phyloP scores from a whole-genome alignment of 2,113 vertebrate species.

The Erythrolamprus reginae region DNA sequence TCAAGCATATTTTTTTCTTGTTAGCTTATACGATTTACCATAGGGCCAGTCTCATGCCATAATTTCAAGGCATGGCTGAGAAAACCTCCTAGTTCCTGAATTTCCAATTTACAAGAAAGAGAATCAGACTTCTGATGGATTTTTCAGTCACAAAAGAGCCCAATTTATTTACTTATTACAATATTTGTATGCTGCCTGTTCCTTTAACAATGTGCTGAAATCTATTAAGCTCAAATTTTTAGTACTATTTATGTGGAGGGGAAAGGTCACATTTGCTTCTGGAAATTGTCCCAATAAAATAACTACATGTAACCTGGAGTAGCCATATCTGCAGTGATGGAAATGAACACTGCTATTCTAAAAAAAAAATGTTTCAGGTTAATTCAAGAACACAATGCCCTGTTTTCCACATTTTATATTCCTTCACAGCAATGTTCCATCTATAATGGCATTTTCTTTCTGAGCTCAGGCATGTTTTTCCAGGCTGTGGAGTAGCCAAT shows the following conservation, averaged over 20 bases:
- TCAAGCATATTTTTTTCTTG: background rate
- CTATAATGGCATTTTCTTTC: background rate
- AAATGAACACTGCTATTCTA: background rate
- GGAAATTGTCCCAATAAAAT: background rate
- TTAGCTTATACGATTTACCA: constrained; percentile 13
- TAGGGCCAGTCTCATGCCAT: background rate
- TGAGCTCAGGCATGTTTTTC: background rate
- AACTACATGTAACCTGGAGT: background rate
- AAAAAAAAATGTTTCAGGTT: background rate
- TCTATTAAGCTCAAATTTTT: background rate
- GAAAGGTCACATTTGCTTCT: background rate
- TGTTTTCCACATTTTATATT: background rate
- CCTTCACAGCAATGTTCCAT: background rate
- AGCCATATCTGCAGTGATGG: background rate
- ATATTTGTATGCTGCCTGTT: background rate
- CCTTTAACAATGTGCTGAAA: background rate
- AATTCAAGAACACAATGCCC: background rate
- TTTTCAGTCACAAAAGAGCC: background rate
- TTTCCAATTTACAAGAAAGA: background rate
- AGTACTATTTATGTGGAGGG: background rate
- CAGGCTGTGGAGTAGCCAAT: background rate
- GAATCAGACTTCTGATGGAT: background rate
- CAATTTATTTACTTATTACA: background rate
- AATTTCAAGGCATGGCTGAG: background rate
- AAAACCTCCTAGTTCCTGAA: background rate